Conservation (phyloP, 2,888 invertebrate genomes). For the Plusia festucae region DNA sequence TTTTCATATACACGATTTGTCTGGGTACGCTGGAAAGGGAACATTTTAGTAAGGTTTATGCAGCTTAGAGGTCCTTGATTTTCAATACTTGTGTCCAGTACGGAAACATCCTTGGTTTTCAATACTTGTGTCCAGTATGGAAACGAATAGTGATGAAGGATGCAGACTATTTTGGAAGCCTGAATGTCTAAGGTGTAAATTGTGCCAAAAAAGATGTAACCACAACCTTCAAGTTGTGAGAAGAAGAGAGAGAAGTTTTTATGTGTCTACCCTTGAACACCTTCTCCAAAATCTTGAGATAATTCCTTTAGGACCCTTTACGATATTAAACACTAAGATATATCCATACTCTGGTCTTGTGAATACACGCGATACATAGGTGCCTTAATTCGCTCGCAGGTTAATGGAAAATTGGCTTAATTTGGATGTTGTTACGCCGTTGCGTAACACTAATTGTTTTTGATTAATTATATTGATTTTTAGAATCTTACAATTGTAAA, state of each 20-base stretch:
- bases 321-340: not conserved
- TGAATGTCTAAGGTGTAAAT: too few relatives aligned
- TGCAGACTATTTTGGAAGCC: not conserved
- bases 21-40: slow-evolving; percentile 29
- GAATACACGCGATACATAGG: slow-evolving; percentile 23
- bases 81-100: not conserved
- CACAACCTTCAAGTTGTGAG: too few relatives aligned
- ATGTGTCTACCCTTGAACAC: too few relatives aligned
- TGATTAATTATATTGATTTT: not conserved
- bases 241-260: too few relatives aligned
- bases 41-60: slow-evolving; percentile 39
- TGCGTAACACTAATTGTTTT: slow-evolving; percentile 15
- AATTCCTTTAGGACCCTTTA: not conserved
- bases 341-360: not conserved
- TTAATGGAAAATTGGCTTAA: slow-evolving; percentile 70
- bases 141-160: too few relatives aligned
- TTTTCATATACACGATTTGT: slow-evolving; percentile 35
- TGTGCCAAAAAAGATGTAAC: too few relatives aligned
- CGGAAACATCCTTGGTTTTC: too few relatives aligned
- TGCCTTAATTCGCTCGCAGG: slow-evolving; percentile 70
- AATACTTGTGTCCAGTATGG: not conserved
- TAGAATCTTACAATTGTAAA: too few relatives aligned
- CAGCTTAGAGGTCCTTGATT: not conserved
- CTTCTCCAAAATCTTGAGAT: too few relatives aligned
- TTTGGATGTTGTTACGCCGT: slow-evolving; percentile 57